A percentile compares a stretch with the other conserved stretches of the same genome.
Conservation (phyloP, 2,113 vertebrate genomes). For the Antechinus stuartii region DNA sequence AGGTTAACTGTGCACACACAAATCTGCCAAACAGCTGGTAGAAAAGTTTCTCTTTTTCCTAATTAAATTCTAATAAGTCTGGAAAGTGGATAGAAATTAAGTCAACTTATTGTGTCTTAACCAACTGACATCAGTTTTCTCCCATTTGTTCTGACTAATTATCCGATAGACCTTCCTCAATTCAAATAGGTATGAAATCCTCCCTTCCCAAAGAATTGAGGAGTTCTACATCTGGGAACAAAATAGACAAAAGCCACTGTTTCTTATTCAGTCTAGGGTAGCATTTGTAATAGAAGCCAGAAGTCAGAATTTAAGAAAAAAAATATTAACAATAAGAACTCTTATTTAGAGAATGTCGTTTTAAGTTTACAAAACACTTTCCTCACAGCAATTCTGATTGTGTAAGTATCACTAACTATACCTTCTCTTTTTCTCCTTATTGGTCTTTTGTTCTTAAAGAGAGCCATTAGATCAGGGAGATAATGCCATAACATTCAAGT, state of each 20-base stretch:
- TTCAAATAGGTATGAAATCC: slow-evolving; percentile 44
- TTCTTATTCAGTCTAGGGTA: slow-evolving; percentile 13
- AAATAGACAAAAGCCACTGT: not conserved
- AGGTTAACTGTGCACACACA: slow-evolving; percentile 75
- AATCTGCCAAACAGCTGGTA: slow-evolving; percentile 74
- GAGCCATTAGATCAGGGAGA: too few species aligned
- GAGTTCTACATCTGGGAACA: not conserved
- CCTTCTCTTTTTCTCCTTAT: not conserved
- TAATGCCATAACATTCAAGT: too few species aligned
- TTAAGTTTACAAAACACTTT: not conserved
- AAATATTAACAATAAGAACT: not conserved
- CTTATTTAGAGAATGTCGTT: not conserved
- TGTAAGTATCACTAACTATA: not conserved
- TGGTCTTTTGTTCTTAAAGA: too few species aligned
- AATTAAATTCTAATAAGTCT: slow-evolving; percentile 76
- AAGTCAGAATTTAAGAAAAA: not conserved
- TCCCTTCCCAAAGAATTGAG: slow-evolving; percentile 26
- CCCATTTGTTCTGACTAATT: slow-evolving; percentile 59
- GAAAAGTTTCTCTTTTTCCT: slow-evolving; percentile 68
- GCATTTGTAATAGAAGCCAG: not conserved
- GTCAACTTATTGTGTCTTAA: slow-evolving; percentile 65
- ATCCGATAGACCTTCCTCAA: slow-evolving; percentile 49
- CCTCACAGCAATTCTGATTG: not conserved
- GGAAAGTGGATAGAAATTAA: slow-evolving; percentile 73
- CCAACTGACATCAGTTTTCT: slow-evolving; percentile 33